Percentiles rank a stretch among this genome's conserved stretches.
Evolutionary conservation across 2,797 vertebrate genomes (phyloP).

Genomic region (Scleropages formosus): DNA sequence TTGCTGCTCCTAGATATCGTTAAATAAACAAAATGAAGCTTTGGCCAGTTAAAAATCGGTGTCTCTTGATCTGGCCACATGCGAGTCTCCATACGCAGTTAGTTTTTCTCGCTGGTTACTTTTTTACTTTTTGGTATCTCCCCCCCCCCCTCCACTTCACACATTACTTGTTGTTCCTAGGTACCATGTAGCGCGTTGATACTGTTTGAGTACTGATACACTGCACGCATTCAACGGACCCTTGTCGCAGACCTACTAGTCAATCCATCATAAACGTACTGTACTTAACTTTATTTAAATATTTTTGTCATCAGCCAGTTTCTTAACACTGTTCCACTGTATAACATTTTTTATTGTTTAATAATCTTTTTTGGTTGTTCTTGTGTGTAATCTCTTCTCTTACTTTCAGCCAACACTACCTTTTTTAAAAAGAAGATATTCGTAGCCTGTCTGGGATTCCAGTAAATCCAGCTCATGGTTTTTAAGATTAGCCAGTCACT

Average conservation of each 20-base stretch:
- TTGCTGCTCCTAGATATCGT: constrained; percentile 16
- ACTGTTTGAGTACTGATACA: constrained; percentile 27
- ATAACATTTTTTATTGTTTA: constrained; percentile 21
- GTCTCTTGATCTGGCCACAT: too few species aligned
- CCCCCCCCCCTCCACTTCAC: background rate
- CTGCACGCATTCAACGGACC: constrained; percentile 4
- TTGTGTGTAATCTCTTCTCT: constrained; percentile 13
- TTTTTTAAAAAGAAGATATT: constrained; percentile 42
- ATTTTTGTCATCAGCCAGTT: constrained; percentile 39
- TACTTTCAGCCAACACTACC: constrained; percentile 33
- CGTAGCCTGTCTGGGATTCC: constrained; percentile 46
- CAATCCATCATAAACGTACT: constrained; percentile 39
- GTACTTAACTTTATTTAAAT: constrained; percentile 42
- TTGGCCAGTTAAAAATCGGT: background rate
- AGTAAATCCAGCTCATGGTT: constrained; percentile 20
- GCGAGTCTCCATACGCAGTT: too few species aligned
- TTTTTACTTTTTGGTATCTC: too few species aligned
- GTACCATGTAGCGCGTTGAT: constrained; percentile 24
- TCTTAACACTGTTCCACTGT: constrained; percentile 24
- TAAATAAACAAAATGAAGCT: background rate
- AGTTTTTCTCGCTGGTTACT: too few species aligned
- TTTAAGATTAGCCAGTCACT: constrained; percentile 61
- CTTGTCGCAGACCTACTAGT: constrained; percentile 20
- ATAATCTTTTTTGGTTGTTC: constrained; percentile 25
- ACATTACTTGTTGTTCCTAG: constrained; percentile 26